Conservation (phyloP, 2,797 vertebrate species). For the Enteromius treurensis region DNA sequence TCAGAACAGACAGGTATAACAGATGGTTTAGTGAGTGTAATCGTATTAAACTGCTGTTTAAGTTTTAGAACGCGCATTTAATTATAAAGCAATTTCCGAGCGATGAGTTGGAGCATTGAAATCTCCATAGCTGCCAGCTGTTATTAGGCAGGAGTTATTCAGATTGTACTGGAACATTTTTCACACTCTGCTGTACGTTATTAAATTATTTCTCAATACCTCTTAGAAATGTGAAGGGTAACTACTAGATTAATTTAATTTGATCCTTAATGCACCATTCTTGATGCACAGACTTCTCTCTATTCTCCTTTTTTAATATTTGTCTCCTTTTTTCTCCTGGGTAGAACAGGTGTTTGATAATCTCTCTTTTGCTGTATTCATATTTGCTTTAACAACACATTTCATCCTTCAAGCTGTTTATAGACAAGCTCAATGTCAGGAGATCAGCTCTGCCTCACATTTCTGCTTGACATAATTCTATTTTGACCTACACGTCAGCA, state of each 20-base stretch:
- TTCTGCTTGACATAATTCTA: slow-evolving; percentile 27
- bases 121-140: slow-evolving; percentile 39
- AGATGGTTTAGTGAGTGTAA: slow-evolving; percentile 17
- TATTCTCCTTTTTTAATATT: not conserved
- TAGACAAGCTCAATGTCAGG: slow-evolving; percentile 42
- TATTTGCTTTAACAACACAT: slow-evolving; percentile 41
- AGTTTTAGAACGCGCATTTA: slow-evolving; percentile 14
- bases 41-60: slow-evolving; percentile 32
- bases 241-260: slow-evolving; percentile 27
- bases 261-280: not conserved
- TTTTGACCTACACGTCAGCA: slow-evolving; percentile 20
- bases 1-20: slow-evolving; percentile 11
- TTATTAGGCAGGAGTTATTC: slow-evolving; percentile 35
- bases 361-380: slow-evolving; percentile 17
- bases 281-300: not conserved
- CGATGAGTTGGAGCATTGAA: slow-evolving; percentile 24
- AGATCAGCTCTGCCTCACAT: slow-evolving; percentile 38
- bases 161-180: not conserved
- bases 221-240: slow-evolving; percentile 1
- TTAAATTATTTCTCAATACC: slow-evolving; percentile 35
- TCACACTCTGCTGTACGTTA: not conserved
- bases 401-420: slow-evolving; percentile 44
- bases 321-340: not conserved
- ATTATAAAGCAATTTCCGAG: slow-evolving; percentile 46
- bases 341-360: slow-evolving; percentile 39